A percentile compares a stretch with the other conserved stretches of the same genome.
Evolutionary conservation across 2,888 invertebrate species (phyloP).

Genomic region (Chymomyza caudatula): DNA sequence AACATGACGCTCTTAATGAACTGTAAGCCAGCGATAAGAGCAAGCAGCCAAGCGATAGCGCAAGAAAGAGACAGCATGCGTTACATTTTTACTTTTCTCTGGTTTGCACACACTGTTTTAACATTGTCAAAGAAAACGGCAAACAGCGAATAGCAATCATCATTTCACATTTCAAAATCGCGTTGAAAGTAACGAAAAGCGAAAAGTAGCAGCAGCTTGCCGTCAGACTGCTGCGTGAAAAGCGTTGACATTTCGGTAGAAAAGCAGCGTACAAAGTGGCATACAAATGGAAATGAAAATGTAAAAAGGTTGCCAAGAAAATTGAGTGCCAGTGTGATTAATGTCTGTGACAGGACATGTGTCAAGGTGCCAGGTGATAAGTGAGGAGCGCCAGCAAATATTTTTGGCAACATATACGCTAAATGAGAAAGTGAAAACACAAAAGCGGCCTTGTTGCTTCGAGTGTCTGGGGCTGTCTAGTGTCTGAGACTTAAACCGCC

Average conservation of each 20-base stretch:
- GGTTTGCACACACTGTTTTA: not conserved
- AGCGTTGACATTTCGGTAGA: not conserved
- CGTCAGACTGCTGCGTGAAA: not conserved
- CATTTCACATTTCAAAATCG: not conserved
- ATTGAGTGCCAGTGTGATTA: not conserved
- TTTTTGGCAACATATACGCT: constrained; percentile 8
- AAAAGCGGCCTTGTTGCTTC: constrained; percentile 1
- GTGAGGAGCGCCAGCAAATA: not conserved
- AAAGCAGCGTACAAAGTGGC: no score
- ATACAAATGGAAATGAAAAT: constrained; percentile 36
- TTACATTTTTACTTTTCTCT: not conserved
- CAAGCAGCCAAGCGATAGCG: not conserved
- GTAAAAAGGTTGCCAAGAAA: constrained; percentile 19
- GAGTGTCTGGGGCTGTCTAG: not conserved
- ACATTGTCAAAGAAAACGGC: not conserved
- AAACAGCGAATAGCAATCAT: not conserved
- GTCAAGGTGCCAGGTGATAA: constrained; percentile 25
- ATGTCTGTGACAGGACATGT: not conserved
- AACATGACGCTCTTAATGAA: not conserved
- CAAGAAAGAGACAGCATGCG: not conserved
- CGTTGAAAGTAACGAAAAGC: not conserved
- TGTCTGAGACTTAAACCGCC: not conserved
- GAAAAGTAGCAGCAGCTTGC: not conserved
- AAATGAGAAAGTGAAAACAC: constrained; percentile 16
- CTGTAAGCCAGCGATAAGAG: not conserved